phyloP scores from a whole-genome alignment of 2,113 vertebrate species.

The Gymnocephalus cernua region DNA sequence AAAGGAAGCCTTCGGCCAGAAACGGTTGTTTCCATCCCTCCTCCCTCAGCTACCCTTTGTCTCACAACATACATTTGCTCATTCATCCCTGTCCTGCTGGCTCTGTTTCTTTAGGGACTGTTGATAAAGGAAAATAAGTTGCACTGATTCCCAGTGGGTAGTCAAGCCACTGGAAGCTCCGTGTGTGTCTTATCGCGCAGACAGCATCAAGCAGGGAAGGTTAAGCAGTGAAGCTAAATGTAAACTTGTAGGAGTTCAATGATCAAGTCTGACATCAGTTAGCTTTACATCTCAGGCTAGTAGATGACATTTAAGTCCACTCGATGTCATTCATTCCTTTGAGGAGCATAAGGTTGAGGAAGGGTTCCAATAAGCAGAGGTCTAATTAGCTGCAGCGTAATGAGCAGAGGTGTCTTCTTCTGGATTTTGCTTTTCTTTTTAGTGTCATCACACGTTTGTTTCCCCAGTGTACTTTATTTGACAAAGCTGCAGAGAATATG shows the following conservation, averaged over 20 bases:
- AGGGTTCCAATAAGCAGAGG: constrained; percentile 41
- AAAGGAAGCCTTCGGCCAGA: constrained; percentile 64
- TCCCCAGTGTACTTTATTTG: constrained; percentile 11
- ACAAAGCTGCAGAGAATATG: not conserved
- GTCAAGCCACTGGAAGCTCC: constrained; percentile 34
- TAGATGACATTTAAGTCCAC: constrained; percentile 21
- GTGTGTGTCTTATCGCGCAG: constrained; percentile 58
- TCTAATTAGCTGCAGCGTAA: constrained; percentile 57
- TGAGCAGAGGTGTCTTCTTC: constrained; percentile 41
- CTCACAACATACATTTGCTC: constrained; percentile 73
- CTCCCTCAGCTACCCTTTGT: constrained; percentile 63
- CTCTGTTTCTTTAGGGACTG: constrained; percentile 70
- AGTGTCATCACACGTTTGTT: constrained; percentile 26
- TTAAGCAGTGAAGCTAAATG: constrained; percentile 42
- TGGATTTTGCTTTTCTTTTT: constrained; percentile 15
- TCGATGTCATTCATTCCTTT: constrained; percentile 17
- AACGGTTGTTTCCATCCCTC: constrained; percentile 50
- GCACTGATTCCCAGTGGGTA: constrained; percentile 50
- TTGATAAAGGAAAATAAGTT: constrained; percentile 68
- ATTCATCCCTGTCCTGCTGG: constrained; percentile 70
- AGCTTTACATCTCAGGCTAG: constrained; percentile 30
- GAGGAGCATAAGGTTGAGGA: constrained; percentile 22
- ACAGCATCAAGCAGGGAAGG: constrained; percentile 45
- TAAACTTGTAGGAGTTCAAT: constrained; percentile 26
- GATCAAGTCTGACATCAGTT: constrained; percentile 32